phyloP scores from a whole-genome alignment of 1,140 invertebrate genomes.

The Penaeus vannamei region DNA sequence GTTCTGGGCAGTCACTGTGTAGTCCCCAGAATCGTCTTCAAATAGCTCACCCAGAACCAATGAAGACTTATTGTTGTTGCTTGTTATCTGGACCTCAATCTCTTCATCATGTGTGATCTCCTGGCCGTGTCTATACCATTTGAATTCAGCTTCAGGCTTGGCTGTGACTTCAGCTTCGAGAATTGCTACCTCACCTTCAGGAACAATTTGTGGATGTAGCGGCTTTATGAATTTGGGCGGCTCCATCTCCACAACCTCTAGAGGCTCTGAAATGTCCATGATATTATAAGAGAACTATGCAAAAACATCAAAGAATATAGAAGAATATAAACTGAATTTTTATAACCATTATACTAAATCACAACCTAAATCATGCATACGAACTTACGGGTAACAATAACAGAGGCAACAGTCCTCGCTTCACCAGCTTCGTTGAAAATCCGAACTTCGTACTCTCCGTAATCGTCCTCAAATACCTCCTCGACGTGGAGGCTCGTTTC shows the following conservation, averaged over 20 bases:
- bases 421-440: constrained; percentile 83
- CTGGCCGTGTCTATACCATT: constrained; percentile 83
- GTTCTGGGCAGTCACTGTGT: constrained; percentile 92
- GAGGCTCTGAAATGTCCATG: constrained; percentile 71
- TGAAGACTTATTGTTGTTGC: constrained; percentile 84
- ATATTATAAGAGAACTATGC: not conserved
- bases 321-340: constrained; percentile 9
- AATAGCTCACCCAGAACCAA: constrained; percentile 84
- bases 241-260: constrained; percentile 77
- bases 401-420: constrained; percentile 83
- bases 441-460: constrained; percentile 88
- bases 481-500: constrained; percentile 80
- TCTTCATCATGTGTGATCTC: constrained; percentile 77
- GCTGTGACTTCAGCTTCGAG: constrained; percentile 85
- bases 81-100: constrained; percentile 78
- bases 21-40: constrained; percentile 82
- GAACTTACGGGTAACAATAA: constrained; percentile 75
- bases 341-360: too few species aligned
- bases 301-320: not conserved
- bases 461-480: constrained; percentile 81
- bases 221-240: constrained; percentile 83
- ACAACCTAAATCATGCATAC: not conserved
- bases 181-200: constrained; percentile 83
- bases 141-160: constrained; percentile 85
- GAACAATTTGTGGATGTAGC: constrained; percentile 81